phyloP scores from a whole-genome alignment of 92 coral and sea anemone genomes.

The Actinernus sp. region DNA sequence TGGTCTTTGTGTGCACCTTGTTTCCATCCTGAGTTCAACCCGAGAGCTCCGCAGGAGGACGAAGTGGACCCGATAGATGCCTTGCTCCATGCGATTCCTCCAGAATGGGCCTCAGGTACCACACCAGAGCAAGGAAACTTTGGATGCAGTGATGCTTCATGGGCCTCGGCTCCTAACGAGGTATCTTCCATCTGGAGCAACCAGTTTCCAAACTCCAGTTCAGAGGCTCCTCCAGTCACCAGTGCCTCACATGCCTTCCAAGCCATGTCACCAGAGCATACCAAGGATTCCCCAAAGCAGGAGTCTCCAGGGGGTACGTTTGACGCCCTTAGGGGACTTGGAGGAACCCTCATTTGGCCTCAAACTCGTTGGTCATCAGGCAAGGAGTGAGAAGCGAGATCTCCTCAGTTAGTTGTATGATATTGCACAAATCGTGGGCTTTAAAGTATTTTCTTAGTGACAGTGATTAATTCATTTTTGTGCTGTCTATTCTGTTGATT shows the following conservation, averaged over 20 bases:
- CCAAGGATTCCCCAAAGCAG: slow-evolving; percentile 13
- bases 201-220: slow-evolving; percentile 38
- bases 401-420: no score
- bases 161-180: slow-evolving; percentile 57
- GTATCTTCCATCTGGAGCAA: slow-evolving; percentile 71
- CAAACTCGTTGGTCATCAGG: slow-evolving; percentile 38
- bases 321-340: slow-evolving; percentile 51
- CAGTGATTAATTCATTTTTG: no score
- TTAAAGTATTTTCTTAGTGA: no score
- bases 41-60: slow-evolving; percentile 15
- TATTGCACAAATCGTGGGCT: no score
- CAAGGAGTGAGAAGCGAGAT: slow-evolving; percentile 2
- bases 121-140: slow-evolving; percentile 30
- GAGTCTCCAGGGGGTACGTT: slow-evolving; percentile 54
- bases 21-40: neutral
- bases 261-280: slow-evolving; percentile 17
- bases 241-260: slow-evolving; percentile 31
- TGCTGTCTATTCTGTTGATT: no score
- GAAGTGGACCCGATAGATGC: slow-evolving; percentile 86
- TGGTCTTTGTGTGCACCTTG: slow-evolving; percentile 77
- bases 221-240: slow-evolving; percentile 29
- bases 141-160: slow-evolving; percentile 35
- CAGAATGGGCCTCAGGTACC: slow-evolving; percentile 30
- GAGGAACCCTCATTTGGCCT: slow-evolving; percentile 19
- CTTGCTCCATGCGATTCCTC: slow-evolving; percentile 65